Evolutionary conservation across 2,797 vertebrate genomes (phyloP), one percentile per base, ranked within the genome.

Genomic region (Cryptoprocta ferox): DNA sequence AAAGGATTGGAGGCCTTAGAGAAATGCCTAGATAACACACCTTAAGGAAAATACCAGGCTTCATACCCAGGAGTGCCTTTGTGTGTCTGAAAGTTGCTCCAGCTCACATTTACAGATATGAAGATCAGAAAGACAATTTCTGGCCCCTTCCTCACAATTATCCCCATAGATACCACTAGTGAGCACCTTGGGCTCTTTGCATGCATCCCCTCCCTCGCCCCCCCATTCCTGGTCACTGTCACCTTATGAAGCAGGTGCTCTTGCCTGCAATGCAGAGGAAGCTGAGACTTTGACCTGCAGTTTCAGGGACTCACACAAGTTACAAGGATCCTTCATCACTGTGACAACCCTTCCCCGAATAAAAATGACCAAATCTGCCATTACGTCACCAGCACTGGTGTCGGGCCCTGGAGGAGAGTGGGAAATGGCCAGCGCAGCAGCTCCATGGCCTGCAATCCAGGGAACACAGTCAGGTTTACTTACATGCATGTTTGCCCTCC

Each of bases 121-220:
- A 75, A 65, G 45, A 68, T 35, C 71, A 42, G 85, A 79, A 83
- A n/a, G 21, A n/a, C n/a, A 37, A 35, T 79, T 35, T 26, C 80
- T 48, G 7, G 9, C 24, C 32, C 7, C 26, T 37, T 63, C 15
- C 14, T 35, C 24, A 10, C 45, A 78, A 45, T 8, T 26, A 80
- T 3, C 15, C 21, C 21, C 71, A 78, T 0, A 45, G 37, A 32
- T 37, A 71, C 15, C 15, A 65, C 32, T 30, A 26, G 66, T 65
- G 81, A 66, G 50, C 35, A 15, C 3, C 12, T 16, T 1, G 45
- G 71, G 71, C 42, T 30, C 71, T 10, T 75, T 18, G 15, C 71
- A 30, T 0, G 1, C 13, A 3, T 21, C 8, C 8, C 19, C 21
- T 21, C 3, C 3, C 21, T 2, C 21, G 2, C 19, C 9, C 5